Conservation (phyloP, 2,797 vertebrate genomes). For the Nyctibius grandis region DNA sequence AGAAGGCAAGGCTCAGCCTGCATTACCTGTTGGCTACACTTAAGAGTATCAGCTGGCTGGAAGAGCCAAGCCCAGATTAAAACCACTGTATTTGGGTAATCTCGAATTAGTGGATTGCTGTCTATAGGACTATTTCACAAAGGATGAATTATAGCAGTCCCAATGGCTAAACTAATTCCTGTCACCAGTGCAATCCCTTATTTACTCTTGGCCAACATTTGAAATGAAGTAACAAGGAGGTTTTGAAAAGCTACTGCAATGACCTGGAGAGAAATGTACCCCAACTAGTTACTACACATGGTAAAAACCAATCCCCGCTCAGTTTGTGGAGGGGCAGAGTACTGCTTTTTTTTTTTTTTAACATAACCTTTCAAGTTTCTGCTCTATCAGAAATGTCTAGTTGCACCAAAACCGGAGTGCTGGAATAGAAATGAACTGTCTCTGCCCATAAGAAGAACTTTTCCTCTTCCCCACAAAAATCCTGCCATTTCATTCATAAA, state of each 20-base stretch:
- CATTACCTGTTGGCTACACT: neutral
- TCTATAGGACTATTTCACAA: neutral
- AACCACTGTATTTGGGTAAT: neutral
- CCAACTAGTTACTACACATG: neutral
- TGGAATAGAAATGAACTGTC: slow-evolving; percentile 26
- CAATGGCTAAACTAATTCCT: neutral
- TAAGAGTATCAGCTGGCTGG: neutral
- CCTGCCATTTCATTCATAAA: slow-evolving; percentile 66
- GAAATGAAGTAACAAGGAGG: neutral
- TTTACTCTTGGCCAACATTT: neutral
- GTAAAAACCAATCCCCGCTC: neutral
- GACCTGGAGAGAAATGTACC: neutral
- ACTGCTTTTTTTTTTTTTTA: neutral
- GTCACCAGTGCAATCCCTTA: neutral
- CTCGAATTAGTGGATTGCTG: neutral
- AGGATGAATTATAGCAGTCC: neutral
- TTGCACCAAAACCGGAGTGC: neutral
- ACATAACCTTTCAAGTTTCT: neutral
- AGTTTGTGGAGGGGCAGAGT: neutral
- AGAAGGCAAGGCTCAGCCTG: neutral
- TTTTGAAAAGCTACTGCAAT: neutral
- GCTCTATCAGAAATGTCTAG: neutral
- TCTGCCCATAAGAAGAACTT: slow-evolving; percentile 16
- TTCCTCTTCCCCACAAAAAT: neutral
- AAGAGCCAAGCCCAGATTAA: neutral